Base-by-base conservation (phyloP, 2,888 invertebrate species). In the Euplagia quadripunctaria region DNA sequence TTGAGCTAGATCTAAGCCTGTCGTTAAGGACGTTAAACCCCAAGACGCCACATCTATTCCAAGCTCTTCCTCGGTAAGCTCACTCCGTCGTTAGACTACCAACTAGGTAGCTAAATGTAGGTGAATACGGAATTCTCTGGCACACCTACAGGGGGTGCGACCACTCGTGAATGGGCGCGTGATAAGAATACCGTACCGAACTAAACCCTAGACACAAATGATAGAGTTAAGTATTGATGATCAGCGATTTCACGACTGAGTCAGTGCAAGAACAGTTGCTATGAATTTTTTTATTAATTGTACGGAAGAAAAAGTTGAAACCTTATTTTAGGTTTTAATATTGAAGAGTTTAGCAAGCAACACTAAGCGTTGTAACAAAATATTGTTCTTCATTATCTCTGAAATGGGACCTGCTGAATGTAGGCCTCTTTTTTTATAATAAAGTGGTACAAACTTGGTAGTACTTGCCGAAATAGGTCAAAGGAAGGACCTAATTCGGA, bases 71-170 rank as follows among this genome's bases (percentile, higher is more conserved):
- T 61, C 31, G 76, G 75, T 71, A 76, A 73, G 69, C 43, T 17
- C 12, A 46, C 55, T 79, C 66, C 85, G 82, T 81, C 79, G 86
- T 85, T 80, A 73, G 88, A 87, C 87, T 88, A 85, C 86, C 83
- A 86, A 88, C 87, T 85, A 88, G 82, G 70, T 64, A 61, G 81
- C 80, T 84, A 82, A 85, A 85, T 86, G 84, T 85, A 81, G 84
- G 85, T 84, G 86, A 85, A 85, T 85, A 83, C 85, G 80, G 79
- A 80, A 84, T 84, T 81, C 79, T 72, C 75, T 68, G 71, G 77
- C 58, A 77, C 72, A 76, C 78, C 75, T 76, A 78, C 69, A 64
- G 71, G 75, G 79, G 86, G 79, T 80, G 82, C 76, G 82, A 87
- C 85, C 86, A 87, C 87, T 85, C 81, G 86, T 75, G 78, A 79